A percentile compares a stretch with the other conserved stretches of the same genome.
These are phyloP conservation scores for Tachysurus vachellii DNA, from an alignment of 2,113 vertebrate genomes.

Conservation along the genomic window DNA sequence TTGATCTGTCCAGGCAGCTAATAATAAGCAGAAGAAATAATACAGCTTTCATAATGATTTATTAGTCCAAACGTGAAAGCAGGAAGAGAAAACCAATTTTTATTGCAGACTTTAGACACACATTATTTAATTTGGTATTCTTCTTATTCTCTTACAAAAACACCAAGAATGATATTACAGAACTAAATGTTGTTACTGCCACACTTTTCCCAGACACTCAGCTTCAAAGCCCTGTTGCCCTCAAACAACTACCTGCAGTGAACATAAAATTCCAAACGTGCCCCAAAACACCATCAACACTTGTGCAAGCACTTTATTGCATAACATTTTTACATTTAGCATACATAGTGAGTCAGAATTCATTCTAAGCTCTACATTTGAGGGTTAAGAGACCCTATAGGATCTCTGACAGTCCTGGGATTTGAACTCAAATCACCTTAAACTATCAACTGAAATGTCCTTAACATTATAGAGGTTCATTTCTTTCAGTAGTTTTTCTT, in stretches of 20 bases:
- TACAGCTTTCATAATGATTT: conserved; percentile 5
- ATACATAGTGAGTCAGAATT: not conserved
- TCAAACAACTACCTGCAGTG: not conserved
- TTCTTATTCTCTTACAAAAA: not conserved
- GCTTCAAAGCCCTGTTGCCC: not conserved
- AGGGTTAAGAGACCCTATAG: not conserved
- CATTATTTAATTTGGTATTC: not conserved
- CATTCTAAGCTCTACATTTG: not conserved
- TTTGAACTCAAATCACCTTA: not conserved
- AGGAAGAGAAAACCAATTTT: not conserved
- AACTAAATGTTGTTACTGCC: not conserved
- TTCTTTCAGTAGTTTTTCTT: too few species aligned
- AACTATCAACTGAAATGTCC: not conserved
- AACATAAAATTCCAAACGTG: not conserved
- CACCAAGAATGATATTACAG: not conserved
- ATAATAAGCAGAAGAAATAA: conserved; percentile 31
- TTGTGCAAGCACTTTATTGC: not conserved
- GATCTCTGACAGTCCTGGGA: not conserved
- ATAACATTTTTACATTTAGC: not conserved
- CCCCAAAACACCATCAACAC: not conserved
- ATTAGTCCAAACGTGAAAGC: not conserved
- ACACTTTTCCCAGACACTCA: not conserved
- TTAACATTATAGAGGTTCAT: not conserved
- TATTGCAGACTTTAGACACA: not conserved
- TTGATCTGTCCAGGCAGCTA: conserved; percentile 31